Percentiles rank a stretch among this genome's conserved stretches.
Evolutionary conservation across 2,797 vertebrate genomes (phyloP).

Genomic region (Gadopsis bispinosus): DNA sequence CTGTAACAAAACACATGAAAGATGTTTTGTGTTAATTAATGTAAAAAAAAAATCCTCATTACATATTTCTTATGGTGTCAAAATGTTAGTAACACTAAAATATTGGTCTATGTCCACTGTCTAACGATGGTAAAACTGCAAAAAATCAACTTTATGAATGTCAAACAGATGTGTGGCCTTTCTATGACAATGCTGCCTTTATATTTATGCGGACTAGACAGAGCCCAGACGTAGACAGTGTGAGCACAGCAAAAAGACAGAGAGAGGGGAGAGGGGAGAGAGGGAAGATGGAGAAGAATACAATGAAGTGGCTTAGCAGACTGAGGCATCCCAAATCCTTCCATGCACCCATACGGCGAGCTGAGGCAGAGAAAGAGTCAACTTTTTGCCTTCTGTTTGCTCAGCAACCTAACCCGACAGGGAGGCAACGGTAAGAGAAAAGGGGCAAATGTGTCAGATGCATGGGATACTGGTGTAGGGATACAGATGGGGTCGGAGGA

Average conservation of each 20-base stretch:
- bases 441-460: slow-evolving; percentile 61
- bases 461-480: slow-evolving; percentile 45
- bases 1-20: neutral
- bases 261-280: slow-evolving; percentile 71
- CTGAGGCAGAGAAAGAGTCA: slow-evolving; percentile 69
- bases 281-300: slow-evolving; percentile 83
- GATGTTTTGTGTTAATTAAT: neutral
- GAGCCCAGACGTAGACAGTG: slow-evolving; percentile 58
- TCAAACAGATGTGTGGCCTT: slow-evolving; percentile 39
- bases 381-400: slow-evolving; percentile 80
- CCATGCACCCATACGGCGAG: slow-evolving; percentile 72
- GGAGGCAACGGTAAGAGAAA: slow-evolving; percentile 57
- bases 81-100: neutral
- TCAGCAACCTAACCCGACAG: slow-evolving; percentile 75
- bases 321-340: slow-evolving; percentile 80
- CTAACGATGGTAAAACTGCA: neutral
- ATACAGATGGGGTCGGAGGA: slow-evolving; percentile 70
- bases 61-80: neutral
- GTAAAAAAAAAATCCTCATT: neutral
- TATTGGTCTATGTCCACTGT: neutral
- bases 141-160: slow-evolving; percentile 1
- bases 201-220: slow-evolving; percentile 49
- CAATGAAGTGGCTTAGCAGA: slow-evolving; percentile 85
- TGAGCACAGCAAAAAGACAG: slow-evolving; percentile 70
- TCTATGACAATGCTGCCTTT: slow-evolving; percentile 42